These are phyloP conservation scores for Chionomys nivalis DNA, from an alignment of 2,113 vertebrate species.

Conservation along the genomic window DNA sequence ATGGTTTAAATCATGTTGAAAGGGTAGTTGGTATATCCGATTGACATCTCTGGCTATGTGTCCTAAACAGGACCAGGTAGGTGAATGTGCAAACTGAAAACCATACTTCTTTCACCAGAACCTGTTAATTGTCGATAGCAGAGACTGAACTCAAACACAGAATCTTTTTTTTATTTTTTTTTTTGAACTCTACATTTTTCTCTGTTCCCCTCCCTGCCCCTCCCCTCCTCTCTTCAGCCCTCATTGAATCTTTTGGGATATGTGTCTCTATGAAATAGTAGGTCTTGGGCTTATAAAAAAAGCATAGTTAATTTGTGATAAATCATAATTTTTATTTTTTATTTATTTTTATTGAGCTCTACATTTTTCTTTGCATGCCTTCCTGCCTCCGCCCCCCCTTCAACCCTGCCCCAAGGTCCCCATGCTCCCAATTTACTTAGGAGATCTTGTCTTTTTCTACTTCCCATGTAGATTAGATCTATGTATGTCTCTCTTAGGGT, in stretches of 20 bases:
- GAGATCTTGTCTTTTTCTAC: too few relatives aligned
- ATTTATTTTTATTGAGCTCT: too few relatives aligned
- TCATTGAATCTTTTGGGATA: too few relatives aligned
- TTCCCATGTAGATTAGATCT: too few relatives aligned
- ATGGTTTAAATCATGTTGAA: background rate
- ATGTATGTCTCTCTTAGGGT: too few relatives aligned
- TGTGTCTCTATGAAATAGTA: accelerated
- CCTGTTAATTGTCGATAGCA: background rate
- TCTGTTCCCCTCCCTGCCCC: too few relatives aligned
- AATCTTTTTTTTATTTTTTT: background rate
- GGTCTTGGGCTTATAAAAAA: background rate
- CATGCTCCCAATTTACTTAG: too few relatives aligned
- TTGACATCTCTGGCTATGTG: background rate
- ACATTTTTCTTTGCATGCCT: too few relatives aligned
- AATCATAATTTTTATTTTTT: background rate
- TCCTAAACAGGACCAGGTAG: background rate
- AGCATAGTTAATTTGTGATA: background rate
- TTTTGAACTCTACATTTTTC: too few relatives aligned
- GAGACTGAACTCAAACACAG: background rate
- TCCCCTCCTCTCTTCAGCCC: too few relatives aligned
- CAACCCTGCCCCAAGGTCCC: too few relatives aligned
- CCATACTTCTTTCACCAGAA: background rate
- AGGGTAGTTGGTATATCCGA: background rate
- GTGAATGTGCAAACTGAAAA: background rate
- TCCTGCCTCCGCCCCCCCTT: too few relatives aligned